Base-by-base conservation (phyloP, 2,888 invertebrate species). In the Teleiodes luculella region DNA sequence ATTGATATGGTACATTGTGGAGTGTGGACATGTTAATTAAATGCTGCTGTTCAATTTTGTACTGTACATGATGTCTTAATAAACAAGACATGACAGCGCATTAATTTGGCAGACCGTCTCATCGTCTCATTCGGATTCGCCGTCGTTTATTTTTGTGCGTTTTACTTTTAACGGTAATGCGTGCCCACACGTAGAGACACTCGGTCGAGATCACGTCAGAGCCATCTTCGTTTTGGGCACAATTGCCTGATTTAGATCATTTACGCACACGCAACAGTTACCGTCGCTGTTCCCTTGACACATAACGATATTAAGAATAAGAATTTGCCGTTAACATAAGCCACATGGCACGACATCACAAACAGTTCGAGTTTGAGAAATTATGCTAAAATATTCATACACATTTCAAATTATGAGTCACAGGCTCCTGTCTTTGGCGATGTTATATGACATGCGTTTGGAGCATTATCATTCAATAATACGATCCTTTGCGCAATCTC, bases 161-260 rank as follows among this genome's bases (percentile, higher is more conserved):
- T 43, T 53, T 52, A 53, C 50, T 57, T 51, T 45, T 68, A 77
- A 86, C 86, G 84, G 86, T 78, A 83, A 63, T 57, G 57, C 78
- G 63, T 76, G 80, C 83, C 78, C 80, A 79, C 83, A 78, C 85
- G 85, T 75, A 64, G 64, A 57, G 52, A 58, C 65, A 55, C 64
- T 72, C 70, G 70, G 68, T 58, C 65, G 66, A 68, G 70, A 72
- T 73, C 74, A 68, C 71, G 68, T 73, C 72, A 74, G 67, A 71
- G 52, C 58, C 63, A 71, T 71, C 67, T 70, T 65, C 62, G 64
- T 67, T 70, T 67, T 61, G 57, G 60, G 57, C 54, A 60, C 63
- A 64, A 57, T 63, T 64, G 60, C 60, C 56, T 64, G 59, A 61
- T 60, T 43, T 63, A 61, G 58, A 18, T 28, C 37, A 53, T 30